Evolutionary conservation across 2,888 invertebrate species (phyloP), one percentile per base, ranked within the genome.

Genomic region (Eremobia ochroleuca): DNA sequence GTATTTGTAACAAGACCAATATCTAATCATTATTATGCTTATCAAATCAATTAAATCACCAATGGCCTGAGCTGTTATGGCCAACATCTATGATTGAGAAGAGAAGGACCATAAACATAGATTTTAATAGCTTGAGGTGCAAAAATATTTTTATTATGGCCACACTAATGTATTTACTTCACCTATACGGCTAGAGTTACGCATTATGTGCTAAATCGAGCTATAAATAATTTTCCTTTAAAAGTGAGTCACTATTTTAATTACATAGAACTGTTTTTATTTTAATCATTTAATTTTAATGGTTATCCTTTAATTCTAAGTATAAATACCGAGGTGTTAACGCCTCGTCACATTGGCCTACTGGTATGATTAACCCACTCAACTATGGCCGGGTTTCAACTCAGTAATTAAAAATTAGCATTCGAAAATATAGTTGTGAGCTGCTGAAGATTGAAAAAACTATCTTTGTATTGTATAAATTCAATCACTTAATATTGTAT

Each of bases 141-240:
- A 82, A 82, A 83, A 73, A 70, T 84, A 80, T 84, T 84, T 82
- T 84, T 71, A 83, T 72, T 78, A 75, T 70, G 71, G 73, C 65
- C 28, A 81, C 69, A 85, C 34, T 81, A 72, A 64, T 40, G 68
- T 81, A 72, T 71, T 85, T 49, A 73, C 65, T 43, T 73, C 67
- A 77, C 78, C 64, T 75, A 76, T 71, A 85, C 66, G 85, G 86
- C n/a, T 61, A 73, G 67, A 31, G 61, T 74, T 74, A 78, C 76
- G 70, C 49, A 78, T 81, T 77, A 80, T 69, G 82, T 75, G 77
- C 64, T 77, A 55, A 81, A 77, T 66, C 28, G 40, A 66, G 59
- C 34, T 85, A 78, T 83, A 81, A 70, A 88, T 83, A 83, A 73
- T 87, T 88, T 88, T 86, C 87, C 86, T 86, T 72, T 76, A 78